Conservation (phyloP, 1,140 invertebrate species). For the Drosophila triauraria region DNA sequence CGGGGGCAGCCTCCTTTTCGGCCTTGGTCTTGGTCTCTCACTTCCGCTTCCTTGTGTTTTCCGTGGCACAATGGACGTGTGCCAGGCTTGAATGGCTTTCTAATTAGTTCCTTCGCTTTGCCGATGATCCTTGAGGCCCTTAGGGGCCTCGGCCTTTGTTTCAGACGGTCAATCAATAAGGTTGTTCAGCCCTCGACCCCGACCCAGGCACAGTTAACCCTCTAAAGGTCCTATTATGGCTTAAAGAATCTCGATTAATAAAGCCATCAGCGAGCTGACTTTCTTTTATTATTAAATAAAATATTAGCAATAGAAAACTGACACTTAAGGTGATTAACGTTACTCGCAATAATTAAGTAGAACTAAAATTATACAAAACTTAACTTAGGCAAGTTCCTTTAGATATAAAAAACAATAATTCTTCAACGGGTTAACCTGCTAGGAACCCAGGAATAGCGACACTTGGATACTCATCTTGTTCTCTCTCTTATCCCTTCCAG, state of each 20-base stretch:
- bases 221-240: conserved; percentile 18
- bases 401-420: background rate
- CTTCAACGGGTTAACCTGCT: conserved; percentile 19
- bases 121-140: conserved; percentile 69
- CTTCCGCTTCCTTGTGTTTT: conserved; percentile 25
- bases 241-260: conserved; percentile 11
- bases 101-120: conserved; percentile 73
- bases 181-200: conserved; percentile 46
- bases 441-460: background rate
- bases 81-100: conserved; percentile 71
- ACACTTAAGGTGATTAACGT: too few species aligned
- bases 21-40: background rate
- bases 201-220: conserved; percentile 41
- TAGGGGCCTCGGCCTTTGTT: conserved; percentile 54
- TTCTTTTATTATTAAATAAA: too few species aligned
- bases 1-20: conserved; percentile 11
- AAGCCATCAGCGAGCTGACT: background rate
- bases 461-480: conserved; percentile 27
- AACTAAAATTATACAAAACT: background rate
- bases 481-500: conserved; percentile 84
- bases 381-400: background rate
- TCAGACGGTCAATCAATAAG: conserved; percentile 73
- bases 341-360: background rate
- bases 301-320: too few species aligned
- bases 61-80: conserved; percentile 44